Base-by-base conservation (phyloP, 2,113 vertebrate genomes). In the Polyodon spathula region DNA sequence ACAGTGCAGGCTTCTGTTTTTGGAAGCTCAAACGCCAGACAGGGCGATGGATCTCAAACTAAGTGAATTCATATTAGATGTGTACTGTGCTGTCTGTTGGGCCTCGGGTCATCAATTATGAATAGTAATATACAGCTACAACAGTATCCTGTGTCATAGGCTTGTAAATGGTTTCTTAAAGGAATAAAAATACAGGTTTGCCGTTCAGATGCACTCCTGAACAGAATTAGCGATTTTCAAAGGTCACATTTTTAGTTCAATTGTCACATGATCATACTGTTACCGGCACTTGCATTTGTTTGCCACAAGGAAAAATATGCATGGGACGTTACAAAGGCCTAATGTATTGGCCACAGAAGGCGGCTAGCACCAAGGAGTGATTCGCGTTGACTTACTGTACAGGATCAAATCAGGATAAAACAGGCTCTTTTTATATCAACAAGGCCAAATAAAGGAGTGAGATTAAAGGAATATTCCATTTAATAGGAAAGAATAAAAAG, bases 51-150 rank as follows among this genome's bases (percentile, higher is more conserved):
- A 80, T 83, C 76, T 76, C 77, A 86, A 79, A 84, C 60, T 67
- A 71, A 80, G 81, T 78, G 84, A 88, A 93, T 93, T 85, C 81
- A 86, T 89, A 89, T 82, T 89, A 89, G 89, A 81, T 87, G 84
- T 91, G 91, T 88, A 87, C 83, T 83, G 71, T 74, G 87, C 84
- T 86, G 88, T 83, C 87, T 86, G 85, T 83, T 86, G 82, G 81
- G 83, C 88, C 88, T 85, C 86, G 77, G 79, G 81, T 81, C 91
- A 93, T 93, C 89, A 93, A 93, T 93, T 91, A 93, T 93, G 89
- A 91, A 93, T 93, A 88, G 85, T 85, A 86, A 91, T 82, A 89
- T 92, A 92, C 91, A 91, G 82, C 84, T 86, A 78, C 81, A 81
- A 81, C 80, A 78, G 69, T 77, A 77, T 65, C 82, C 73, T 85